Percentiles rank a stretch among this genome's conserved stretches.
Conservation (phyloP, 2,888 invertebrate species). For the Sarcophaga subvicina region DNA sequence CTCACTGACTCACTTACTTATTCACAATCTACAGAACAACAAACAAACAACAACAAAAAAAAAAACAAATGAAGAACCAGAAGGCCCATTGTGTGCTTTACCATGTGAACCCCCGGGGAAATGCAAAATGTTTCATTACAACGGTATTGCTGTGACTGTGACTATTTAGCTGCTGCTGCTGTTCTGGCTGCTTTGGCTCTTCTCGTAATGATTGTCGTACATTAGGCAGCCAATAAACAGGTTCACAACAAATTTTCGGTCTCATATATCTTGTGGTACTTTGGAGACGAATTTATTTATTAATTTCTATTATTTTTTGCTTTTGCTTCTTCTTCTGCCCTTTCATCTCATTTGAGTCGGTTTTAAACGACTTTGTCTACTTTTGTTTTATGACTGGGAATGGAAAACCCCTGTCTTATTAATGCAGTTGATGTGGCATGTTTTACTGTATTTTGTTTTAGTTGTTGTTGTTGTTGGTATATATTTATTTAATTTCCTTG, state of each 20-base stretch:
- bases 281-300: slow-evolving; percentile 65
- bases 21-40: slow-evolving; percentile 66
- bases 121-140: slow-evolving; percentile 69
- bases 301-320: slow-evolving; percentile 33
- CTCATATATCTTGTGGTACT: slow-evolving; percentile 68
- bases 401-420: slow-evolving; percentile 14
- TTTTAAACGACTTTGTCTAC: slow-evolving; percentile 49
- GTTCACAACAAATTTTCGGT: slow-evolving; percentile 74
- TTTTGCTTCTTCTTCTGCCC: background rate
- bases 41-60: no score
- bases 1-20: slow-evolving; percentile 21
- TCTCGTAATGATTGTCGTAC: slow-evolving; percentile 78
- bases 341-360: slow-evolving; percentile 31
- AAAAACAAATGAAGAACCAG: slow-evolving; percentile 36
- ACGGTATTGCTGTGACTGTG: slow-evolving; percentile 75
- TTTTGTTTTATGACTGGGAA: slow-evolving; percentile 45
- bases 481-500: slow-evolving; percentile 61
- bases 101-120: slow-evolving; percentile 75
- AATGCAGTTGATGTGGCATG: slow-evolving; percentile 69
- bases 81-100: slow-evolving; percentile 53
- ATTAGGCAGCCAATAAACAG: slow-evolving; percentile 81
- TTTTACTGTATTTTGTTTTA: slow-evolving; percentile 55
- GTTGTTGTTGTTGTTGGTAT: slow-evolving; percentile 17
- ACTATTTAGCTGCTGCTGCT: slow-evolving; percentile 64
- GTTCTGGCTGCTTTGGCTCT: slow-evolving; percentile 16